Evolutionary conservation across 2,888 invertebrate genomes (phyloP).

Genomic region (Ornithoptera alexandrae): DNA sequence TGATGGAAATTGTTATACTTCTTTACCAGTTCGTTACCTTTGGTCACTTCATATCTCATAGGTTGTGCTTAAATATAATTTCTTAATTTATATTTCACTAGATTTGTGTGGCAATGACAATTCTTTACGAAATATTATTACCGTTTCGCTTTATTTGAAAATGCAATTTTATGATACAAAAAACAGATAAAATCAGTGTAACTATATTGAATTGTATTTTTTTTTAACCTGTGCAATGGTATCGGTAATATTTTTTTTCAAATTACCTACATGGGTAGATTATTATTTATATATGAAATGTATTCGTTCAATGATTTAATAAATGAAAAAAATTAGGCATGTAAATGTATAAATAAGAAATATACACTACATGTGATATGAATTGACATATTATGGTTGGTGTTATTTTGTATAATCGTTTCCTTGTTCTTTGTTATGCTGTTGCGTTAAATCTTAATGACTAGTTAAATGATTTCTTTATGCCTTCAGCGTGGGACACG

Average conservation of each 20-base stretch:
- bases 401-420: too few species aligned
- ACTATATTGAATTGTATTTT: background rate
- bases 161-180: background rate
- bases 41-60: background rate
- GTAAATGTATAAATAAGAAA: too few species aligned
- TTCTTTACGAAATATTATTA: conserved; percentile 8
- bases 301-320: too few species aligned
- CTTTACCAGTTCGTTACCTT: background rate
- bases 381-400: too few species aligned
- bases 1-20: background rate
- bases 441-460: too few species aligned
- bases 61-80: background rate
- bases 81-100: background rate
- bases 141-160: background rate
- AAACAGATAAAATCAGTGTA: background rate
- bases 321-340: too few species aligned
- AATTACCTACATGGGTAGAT: too few species aligned
- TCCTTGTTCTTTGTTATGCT: too few species aligned
- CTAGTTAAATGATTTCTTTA: too few species aligned
- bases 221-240: background rate
- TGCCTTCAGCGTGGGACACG: too few species aligned
- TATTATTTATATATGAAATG: too few species aligned
- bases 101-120: conserved; percentile 14
- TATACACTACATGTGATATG: too few species aligned
- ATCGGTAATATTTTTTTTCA: background rate